Evolutionary conservation across 64 coral and sea anemone species (phyloP).

Genomic region (Pocillopora verrucosa): DNA sequence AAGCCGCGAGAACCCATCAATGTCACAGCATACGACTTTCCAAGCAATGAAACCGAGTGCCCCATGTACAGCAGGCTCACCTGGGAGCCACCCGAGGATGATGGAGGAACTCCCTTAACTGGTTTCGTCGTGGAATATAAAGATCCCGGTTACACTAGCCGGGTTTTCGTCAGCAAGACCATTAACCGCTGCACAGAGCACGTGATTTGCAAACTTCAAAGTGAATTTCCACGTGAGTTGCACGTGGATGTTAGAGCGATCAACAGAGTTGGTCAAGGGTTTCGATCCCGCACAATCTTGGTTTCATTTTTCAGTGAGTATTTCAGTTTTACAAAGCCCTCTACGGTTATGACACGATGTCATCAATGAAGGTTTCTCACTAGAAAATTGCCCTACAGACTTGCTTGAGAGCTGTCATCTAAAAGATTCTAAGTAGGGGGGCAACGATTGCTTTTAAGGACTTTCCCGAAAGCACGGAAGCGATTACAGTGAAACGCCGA

Average conservation of each 20-base stretch:
- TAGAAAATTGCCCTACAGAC: too few relatives aligned
- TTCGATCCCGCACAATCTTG: background rate
- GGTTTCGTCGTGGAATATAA: conserved; percentile 21
- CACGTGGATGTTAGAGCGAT: conserved; percentile 11
- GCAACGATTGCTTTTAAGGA: too few relatives aligned
- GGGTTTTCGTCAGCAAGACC: background rate
- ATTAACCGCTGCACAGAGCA: background rate
- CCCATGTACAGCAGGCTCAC: background rate
- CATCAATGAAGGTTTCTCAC: too few relatives aligned
- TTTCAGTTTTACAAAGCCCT: background rate
- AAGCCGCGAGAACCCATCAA: conserved; percentile 7
- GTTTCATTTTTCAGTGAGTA: conserved; percentile 23
- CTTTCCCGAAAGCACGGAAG: too few relatives aligned
- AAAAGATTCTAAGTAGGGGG: too few relatives aligned
- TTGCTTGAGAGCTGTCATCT: too few relatives aligned
- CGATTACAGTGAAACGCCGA: too few relatives aligned
- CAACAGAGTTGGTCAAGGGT: conserved; percentile 23
- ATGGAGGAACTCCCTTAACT: background rate
- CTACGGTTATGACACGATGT: too few relatives aligned
- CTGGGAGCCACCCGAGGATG: conserved; percentile 3
- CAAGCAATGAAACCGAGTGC: background rate
- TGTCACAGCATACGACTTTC: conserved; percentile 5
- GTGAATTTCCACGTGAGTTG: conserved; percentile 3
- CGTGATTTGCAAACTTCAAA: conserved; percentile 18
- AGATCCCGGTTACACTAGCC: background rate